Conservation (phyloP, 1,140 invertebrate genomes). For the Scylla paramamosain region DNA sequence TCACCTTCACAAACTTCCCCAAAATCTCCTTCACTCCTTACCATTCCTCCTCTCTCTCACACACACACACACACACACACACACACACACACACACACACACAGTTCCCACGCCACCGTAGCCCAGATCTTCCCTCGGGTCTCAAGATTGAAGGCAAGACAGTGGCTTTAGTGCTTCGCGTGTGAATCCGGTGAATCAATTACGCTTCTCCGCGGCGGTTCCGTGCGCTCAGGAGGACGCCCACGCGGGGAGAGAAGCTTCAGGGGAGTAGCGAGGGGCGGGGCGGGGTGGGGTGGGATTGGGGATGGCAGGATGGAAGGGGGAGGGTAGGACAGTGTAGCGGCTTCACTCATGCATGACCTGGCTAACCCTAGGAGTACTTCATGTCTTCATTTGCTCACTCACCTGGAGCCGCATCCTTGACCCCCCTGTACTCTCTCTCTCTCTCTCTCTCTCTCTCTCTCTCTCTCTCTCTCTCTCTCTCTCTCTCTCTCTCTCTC, state of each 20-base stretch:
- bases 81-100: not conserved
- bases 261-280: not conserved
- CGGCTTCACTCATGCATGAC: conserved; percentile 30
- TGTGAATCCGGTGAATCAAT: not conserved
- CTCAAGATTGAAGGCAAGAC: not conserved
- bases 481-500: not conserved
- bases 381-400: conserved; percentile 49
- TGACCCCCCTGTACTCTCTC: not conserved
- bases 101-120: not conserved
- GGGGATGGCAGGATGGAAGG: not conserved
- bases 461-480: not conserved
- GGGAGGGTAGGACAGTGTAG: not conserved
- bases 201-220: not conserved
- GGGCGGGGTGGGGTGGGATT: not conserved
- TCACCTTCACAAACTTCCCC: not conserved
- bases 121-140: not conserved
- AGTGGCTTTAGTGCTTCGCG: not conserved
- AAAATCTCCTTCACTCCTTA: not conserved
- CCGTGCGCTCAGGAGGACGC: not conserved
- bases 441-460: not conserved
- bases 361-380: conserved; percentile 15
- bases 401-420: conserved; percentile 15
- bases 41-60: not conserved
- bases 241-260: not conserved
- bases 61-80: not conserved